A percentile compares a stretch with the other conserved stretches of the same genome.
Evolutionary conservation across 2,888 invertebrate species (phyloP).

Genomic region (Heliconius cydno): DNA sequence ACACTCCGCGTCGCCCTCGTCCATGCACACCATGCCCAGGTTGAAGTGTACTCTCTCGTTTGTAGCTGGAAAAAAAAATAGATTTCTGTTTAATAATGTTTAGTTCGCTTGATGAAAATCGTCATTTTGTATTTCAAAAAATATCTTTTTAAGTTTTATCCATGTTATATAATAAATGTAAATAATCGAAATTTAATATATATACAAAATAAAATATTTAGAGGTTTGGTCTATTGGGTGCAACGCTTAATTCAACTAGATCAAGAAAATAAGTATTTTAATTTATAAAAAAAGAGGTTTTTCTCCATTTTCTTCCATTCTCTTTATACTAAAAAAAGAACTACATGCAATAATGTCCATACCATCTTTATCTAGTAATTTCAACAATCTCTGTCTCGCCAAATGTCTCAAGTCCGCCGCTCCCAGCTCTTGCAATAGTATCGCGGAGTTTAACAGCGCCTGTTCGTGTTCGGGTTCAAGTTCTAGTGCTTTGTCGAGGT

Average conservation of each 20-base stretch:
- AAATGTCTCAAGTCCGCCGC: conserved; percentile 90
- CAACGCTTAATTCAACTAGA: not conserved
- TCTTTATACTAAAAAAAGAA: no score
- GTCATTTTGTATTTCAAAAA: not conserved
- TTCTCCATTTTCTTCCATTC: no score
- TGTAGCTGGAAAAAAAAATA: conserved; percentile 74
- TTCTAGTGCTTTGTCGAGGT: conserved; percentile 96
- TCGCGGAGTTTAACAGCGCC: conserved; percentile 96
- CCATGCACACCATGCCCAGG: conserved; percentile 98
- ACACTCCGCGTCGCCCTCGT: conserved; percentile 93
- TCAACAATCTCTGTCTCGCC: conserved; percentile 91
- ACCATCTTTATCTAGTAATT: conserved; percentile 89
- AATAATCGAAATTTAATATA: no score
- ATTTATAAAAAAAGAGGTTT: no score
- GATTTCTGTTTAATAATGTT: not conserved
- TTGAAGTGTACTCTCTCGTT: conserved; percentile 98
- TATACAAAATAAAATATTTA: no score
- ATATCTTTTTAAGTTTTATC: no score
- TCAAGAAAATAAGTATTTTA: not conserved
- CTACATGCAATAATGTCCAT: conserved; percentile 43
- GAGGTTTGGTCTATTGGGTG: not conserved
- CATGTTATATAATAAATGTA: no score
- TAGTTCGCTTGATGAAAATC: not conserved
- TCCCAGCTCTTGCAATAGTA: conserved; percentile 95
- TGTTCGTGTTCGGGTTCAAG: conserved; percentile 97